Evolutionary conservation across 2,113 vertebrate genomes (phyloP).

Genomic region (Planiliza haematocheilus): DNA sequence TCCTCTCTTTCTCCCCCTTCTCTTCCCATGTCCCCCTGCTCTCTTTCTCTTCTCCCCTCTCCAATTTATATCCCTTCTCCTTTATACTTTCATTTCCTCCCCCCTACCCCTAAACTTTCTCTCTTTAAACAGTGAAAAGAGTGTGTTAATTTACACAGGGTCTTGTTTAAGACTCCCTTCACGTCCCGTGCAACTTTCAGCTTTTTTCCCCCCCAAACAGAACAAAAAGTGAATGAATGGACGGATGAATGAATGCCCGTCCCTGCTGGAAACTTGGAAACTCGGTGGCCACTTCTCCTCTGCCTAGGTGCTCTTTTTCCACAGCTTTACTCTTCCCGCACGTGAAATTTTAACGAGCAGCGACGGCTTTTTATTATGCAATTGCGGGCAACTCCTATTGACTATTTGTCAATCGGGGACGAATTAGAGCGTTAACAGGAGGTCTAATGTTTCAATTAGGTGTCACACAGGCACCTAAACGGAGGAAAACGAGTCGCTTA

Average conservation of each 20-base stretch:
- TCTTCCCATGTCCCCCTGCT: constrained; percentile 15
- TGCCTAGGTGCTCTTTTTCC: neutral
- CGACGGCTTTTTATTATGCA: too few species aligned
- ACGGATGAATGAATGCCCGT: constrained; percentile 40
- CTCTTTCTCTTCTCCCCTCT: neutral
- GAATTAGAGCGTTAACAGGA: too few species aligned
- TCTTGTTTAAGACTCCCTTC: constrained; percentile 66
- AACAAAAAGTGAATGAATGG: constrained; percentile 52
- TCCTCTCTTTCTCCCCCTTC: neutral
- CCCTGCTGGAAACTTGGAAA: constrained; percentile 28
- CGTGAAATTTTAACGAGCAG: too few species aligned
- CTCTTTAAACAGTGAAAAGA: constrained; percentile 38
- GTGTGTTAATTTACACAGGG: constrained; percentile 47
- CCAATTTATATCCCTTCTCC: constrained; percentile 1
- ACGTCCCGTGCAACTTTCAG: constrained; percentile 57
- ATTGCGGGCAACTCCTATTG: too few species aligned
- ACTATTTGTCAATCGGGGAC: too few species aligned
- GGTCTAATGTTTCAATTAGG: too few species aligned
- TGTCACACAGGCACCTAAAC: too few species aligned
- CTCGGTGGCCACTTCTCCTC: neutral
- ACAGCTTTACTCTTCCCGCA: too few species aligned
- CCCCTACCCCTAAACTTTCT: neutral
- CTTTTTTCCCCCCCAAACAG: neutral
- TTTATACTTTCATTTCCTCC: constrained; percentile 46
- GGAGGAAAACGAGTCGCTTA: too few species aligned